Percentiles rank a stretch among this genome's conserved stretches.
These are phyloP conservation scores for Myiothlypis coronata DNA, from an alignment of 2,797 vertebrate genomes.

Conservation along the genomic window DNA sequence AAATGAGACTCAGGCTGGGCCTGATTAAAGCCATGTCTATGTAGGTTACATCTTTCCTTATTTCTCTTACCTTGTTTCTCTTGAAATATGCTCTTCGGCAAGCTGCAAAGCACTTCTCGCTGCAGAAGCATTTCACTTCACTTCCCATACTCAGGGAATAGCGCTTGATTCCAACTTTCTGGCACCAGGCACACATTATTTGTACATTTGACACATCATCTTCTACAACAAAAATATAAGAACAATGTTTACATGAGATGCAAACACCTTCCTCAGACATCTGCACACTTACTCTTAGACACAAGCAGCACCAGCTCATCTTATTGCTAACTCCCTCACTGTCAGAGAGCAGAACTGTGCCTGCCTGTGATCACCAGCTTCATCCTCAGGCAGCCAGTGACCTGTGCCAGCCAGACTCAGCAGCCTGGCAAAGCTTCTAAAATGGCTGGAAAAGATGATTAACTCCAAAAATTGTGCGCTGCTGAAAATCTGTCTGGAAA, in stretches of 20 bases:
- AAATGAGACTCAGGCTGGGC: slow-evolving; percentile 18
- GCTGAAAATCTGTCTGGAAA: neutral
- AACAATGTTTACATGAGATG: slow-evolving; percentile 77
- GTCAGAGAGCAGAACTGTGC: neutral
- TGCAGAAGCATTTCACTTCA: slow-evolving; percentile 99
- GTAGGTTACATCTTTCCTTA: slow-evolving; percentile 46
- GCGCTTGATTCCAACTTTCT: slow-evolving; percentile 97
- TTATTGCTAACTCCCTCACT: neutral
- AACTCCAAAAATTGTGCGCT: slow-evolving; percentile 43
- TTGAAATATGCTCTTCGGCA: slow-evolving; percentile 99
- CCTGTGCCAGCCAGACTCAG: slow-evolving; percentile 3
- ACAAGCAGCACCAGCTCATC: neutral
- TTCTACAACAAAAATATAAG: slow-evolving; percentile 85
- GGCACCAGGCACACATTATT: slow-evolving; percentile 99
- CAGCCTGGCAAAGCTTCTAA: slow-evolving; percentile 14
- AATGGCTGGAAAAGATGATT: slow-evolving; percentile 22
- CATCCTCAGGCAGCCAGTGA: neutral
- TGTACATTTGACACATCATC: slow-evolving; percentile 95
- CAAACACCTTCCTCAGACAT: slow-evolving; percentile 72
- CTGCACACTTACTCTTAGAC: slow-evolving; percentile 42
- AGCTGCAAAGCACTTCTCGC: slow-evolving; percentile 98
- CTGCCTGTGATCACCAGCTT: neutral
- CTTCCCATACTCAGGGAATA: slow-evolving; percentile 99
- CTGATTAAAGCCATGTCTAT: slow-evolving; percentile 18
- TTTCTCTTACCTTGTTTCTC: slow-evolving; percentile 93